Conservation (phyloP, 2,888 invertebrate species). For the Eurytoma adleriae region DNA sequence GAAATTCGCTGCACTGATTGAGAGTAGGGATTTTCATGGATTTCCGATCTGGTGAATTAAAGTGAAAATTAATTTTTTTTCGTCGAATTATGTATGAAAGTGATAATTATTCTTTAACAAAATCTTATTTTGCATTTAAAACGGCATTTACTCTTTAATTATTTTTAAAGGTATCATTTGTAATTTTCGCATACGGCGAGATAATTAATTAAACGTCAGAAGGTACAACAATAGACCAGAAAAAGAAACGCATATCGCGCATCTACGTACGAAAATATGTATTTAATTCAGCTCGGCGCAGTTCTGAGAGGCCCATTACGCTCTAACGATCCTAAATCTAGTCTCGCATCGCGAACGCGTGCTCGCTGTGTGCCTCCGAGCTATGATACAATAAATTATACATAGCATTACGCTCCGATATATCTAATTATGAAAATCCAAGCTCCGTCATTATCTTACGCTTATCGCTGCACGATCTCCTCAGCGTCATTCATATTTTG, state of each 20-base stretch:
- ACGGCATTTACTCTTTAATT: no score
- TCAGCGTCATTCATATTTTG: background rate
- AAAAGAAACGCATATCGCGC: background rate
- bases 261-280: background rate
- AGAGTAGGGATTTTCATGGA: no score
- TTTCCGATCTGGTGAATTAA: no score
- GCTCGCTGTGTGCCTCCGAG: background rate
- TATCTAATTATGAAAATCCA: conserved; percentile 40
- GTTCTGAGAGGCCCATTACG: background rate
- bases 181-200: no score
- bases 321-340: conserved; percentile 32
- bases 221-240: no score
- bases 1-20: background rate
- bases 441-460: conserved; percentile 25
- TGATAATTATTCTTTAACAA: no score
- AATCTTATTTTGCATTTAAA: no score
- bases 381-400: conserved; percentile 19
- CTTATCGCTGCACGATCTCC: conserved; percentile 21
- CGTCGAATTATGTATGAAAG: no score
- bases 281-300: background rate
- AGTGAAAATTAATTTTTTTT: no score
- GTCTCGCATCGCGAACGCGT: conserved; percentile 7
- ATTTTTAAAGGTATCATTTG: no score
- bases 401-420: conserved; percentile 30
- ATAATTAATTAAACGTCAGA: no score